These are phyloP conservation scores for Sisor rabdophorus DNA, from an alignment of 2,113 vertebrate genomes.

Conservation along the genomic window DNA sequence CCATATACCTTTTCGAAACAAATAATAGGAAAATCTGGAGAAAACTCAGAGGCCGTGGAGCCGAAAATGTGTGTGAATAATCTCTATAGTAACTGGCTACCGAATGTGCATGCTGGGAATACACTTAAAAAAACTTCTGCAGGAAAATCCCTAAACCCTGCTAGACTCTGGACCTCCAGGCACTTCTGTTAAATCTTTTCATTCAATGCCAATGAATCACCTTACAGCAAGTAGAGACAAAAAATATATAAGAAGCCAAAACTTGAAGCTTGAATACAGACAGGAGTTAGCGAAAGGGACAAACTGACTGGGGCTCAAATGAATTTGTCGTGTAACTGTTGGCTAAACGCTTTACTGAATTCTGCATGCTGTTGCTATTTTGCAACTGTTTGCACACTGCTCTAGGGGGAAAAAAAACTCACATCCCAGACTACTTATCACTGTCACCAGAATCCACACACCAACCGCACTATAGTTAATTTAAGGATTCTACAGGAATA, in stretches of 20 bases:
- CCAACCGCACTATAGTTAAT: constrained; percentile 10
- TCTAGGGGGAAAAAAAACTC: not conserved
- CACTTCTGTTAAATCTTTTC: constrained; percentile 33
- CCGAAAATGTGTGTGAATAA: too few relatives aligned
- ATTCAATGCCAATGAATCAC: constrained; percentile 47
- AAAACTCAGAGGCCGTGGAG: not conserved
- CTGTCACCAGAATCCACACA: constrained; percentile 24
- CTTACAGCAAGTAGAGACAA: constrained; percentile 39
- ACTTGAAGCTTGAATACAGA: constrained; percentile 15
- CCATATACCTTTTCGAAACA: too few relatives aligned
- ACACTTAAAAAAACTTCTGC: not conserved
- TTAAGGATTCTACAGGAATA: constrained; percentile 19
- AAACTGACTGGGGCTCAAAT: not conserved
- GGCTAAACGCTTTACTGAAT: constrained; percentile 28
- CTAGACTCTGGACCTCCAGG: not conserved
- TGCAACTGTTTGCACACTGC: constrained; percentile 21
- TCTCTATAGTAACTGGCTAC: not conserved
- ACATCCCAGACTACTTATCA: constrained; percentile 4
- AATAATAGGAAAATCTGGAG: not conserved
- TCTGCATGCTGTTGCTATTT: constrained; percentile 38
- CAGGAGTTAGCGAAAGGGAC: not conserved
- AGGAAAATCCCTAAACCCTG: not conserved
- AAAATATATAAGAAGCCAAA: constrained; percentile 35
- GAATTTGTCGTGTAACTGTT: constrained; percentile 31
- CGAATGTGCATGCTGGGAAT: not conserved